Percentiles rank a stretch among this genome's conserved stretches.
Evolutionary conservation across 2,888 invertebrate species (phyloP).

Genomic region (Xylota sylvarum): DNA sequence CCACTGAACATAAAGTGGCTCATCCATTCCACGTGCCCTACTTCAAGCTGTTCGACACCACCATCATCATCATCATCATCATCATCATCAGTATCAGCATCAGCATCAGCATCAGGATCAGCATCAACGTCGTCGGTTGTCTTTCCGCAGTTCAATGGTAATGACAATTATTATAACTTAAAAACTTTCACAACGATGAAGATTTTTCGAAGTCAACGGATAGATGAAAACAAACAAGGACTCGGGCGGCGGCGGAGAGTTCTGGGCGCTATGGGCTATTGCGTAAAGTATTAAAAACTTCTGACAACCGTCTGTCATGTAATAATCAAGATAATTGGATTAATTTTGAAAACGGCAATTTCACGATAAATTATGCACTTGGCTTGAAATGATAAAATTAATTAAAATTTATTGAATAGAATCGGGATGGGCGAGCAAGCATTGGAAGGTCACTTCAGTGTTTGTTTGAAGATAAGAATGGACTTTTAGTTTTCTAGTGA

Average conservation of each 20-base stretch:
- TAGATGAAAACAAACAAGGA: background rate
- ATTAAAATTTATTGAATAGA: slow-evolving; percentile 68
- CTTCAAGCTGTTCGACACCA: background rate
- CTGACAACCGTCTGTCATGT: slow-evolving; percentile 71
- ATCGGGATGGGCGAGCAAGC: slow-evolving; percentile 9
- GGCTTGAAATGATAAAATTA: slow-evolving; percentile 60
- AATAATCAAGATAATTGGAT: slow-evolving; percentile 74
- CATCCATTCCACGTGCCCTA: slow-evolving; percentile 6
- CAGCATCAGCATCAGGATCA: background rate
- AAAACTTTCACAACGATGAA: slow-evolving; percentile 24
- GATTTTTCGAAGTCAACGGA: slow-evolving; percentile 4
- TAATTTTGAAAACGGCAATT: slow-evolving; percentile 69
- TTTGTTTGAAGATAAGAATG: background rate
- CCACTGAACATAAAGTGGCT: background rate
- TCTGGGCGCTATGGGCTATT: slow-evolving; percentile 5
- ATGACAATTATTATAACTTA: slow-evolving; percentile 34
- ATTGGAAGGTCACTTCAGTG: background rate
- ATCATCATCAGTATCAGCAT: background rate
- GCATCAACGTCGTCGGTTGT: background rate
- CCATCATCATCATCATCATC: background rate
- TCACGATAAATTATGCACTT: slow-evolving; percentile 72
- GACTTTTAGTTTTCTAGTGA: background rate
- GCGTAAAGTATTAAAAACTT: slow-evolving; percentile 50
- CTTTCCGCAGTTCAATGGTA: slow-evolving; percentile 19
- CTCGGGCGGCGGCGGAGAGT: background rate